Percentiles rank a stretch among this genome's conserved stretches.
Conservation (phyloP, 37 sponge, comb jelly and placozoan species). For the Diacarnus erythraeanus region DNA sequence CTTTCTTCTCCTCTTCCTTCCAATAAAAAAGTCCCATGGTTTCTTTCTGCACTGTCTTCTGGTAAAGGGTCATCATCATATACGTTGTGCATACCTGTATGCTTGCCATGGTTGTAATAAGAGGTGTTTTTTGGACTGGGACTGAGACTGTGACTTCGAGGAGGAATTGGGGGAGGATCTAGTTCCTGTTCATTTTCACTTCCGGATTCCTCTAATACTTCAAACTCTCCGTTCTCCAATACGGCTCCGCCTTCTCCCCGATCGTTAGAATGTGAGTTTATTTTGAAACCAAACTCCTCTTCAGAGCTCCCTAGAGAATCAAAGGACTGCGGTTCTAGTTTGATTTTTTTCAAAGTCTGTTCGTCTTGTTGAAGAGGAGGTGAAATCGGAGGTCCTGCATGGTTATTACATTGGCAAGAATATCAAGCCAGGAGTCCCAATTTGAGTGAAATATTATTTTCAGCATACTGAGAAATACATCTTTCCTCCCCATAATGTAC, state of each 20-base stretch:
- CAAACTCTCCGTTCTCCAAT: conserved; percentile 5
- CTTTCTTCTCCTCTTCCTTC: conserved; percentile 56
- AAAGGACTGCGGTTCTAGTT: conserved; percentile 14
- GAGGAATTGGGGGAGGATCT: conserved; percentile 36
- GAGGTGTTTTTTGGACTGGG: neutral
- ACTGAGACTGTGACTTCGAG: conserved; percentile 31
- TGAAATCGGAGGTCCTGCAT: too few relatives aligned
- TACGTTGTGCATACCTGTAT: neutral
- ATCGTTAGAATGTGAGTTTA: neutral
- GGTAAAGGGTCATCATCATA: conserved; percentile 6
- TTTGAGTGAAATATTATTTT: too few relatives aligned
- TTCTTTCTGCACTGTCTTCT: too few relatives aligned
- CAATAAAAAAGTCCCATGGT: conserved; percentile 78
- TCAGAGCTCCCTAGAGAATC: neutral
- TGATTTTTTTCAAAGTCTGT: conserved; percentile 49
- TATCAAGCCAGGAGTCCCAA: too few relatives aligned
- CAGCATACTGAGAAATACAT: too few relatives aligned
- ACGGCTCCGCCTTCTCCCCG: neutral
- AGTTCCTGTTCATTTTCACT: neutral
- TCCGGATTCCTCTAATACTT: neutral
- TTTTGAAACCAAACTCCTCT: conserved; percentile 9
- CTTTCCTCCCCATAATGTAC: too few relatives aligned
- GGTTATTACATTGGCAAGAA: too few relatives aligned
- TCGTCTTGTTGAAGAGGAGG: too few relatives aligned
- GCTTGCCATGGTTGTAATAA: neutral